Conservation (phyloP, 2,113 vertebrate species). For the Eulacestoma nigropectus region DNA sequence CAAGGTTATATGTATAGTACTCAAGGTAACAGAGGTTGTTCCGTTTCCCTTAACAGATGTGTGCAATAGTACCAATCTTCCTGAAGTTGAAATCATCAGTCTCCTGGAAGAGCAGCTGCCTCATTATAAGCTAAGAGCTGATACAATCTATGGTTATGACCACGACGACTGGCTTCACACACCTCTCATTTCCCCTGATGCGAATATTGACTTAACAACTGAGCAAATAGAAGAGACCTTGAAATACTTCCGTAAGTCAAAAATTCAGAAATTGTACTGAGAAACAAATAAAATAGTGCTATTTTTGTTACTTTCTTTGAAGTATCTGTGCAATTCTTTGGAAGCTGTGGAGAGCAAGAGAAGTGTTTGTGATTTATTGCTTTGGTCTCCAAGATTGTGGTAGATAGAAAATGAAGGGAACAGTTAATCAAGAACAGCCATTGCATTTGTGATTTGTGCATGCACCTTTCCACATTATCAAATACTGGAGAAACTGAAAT, state of each 20-base stretch:
- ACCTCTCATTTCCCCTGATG: conserved; percentile 87
- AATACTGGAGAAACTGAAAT: not conserved
- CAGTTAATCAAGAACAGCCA: not conserved
- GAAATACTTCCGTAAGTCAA: conserved; percentile 95
- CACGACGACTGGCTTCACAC: conserved; percentile 98
- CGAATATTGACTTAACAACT: conserved; percentile 86
- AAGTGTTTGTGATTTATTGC: not conserved
- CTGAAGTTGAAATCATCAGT: conserved; percentile 99
- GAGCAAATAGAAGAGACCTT: conserved; percentile 98
- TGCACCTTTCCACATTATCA: not conserved
- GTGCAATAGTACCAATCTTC: conserved; percentile 97
- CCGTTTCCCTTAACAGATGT: conserved; percentile 79
- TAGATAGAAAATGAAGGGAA: not conserved
- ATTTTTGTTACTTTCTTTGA: not conserved
- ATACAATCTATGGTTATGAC: conserved; percentile 96
- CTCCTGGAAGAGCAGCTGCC: conserved; percentile 96
- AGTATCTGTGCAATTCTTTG: not conserved
- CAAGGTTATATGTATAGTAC: not conserved
- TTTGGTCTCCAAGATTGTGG: not conserved
- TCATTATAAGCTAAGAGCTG: conserved; percentile 94
- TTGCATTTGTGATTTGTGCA: not conserved
- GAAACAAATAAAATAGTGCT: not conserved
- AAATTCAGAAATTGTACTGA: not conserved
- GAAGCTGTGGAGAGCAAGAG: not conserved
- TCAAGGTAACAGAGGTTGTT: not conserved